These are phyloP conservation scores for Thryonomys swinderianus DNA, from an alignment of 2,113 vertebrate genomes.

Conservation along the genomic window DNA sequence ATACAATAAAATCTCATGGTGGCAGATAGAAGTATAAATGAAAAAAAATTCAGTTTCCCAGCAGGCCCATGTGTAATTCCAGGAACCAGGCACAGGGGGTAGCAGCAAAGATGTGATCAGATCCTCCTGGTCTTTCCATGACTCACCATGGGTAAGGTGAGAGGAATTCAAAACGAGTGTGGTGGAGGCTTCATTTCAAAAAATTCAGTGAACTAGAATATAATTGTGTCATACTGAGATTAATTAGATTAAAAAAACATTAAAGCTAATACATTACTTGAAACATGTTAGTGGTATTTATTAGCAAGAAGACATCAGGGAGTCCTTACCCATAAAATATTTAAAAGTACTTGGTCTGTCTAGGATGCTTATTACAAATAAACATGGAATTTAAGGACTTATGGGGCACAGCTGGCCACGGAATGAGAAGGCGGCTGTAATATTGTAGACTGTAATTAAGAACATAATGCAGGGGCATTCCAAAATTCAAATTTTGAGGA, in stretches of 20 bases:
- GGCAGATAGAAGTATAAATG: neutral
- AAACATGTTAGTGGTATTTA: constrained; percentile 29
- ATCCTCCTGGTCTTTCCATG: neutral
- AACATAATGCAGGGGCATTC: neutral
- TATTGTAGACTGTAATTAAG: neutral
- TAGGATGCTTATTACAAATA: constrained; percentile 19
- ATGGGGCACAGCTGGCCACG: neutral
- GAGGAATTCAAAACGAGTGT: neutral
- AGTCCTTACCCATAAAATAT: neutral
- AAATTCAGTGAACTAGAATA: neutral
- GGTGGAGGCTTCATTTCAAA: neutral
- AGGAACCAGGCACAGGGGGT: neutral
- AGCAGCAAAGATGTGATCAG: neutral
- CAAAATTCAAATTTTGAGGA: neutral
- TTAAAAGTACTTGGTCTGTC: neutral
- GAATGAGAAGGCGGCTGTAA: neutral
- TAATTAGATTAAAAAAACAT: constrained; percentile 7
- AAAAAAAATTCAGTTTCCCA: neutral
- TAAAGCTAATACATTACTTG: neutral
- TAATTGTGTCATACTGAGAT: constrained; percentile 13
- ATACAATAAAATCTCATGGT: neutral
- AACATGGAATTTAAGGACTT: constrained; percentile 9
- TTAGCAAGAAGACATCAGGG: neutral
- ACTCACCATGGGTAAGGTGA: neutral
- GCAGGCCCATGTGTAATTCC: neutral